A percentile compares a stretch with the other conserved stretches of the same genome.
Evolutionary conservation across 2,888 invertebrate genomes (phyloP).

Genomic region (Tetheella fluctuosa): DNA sequence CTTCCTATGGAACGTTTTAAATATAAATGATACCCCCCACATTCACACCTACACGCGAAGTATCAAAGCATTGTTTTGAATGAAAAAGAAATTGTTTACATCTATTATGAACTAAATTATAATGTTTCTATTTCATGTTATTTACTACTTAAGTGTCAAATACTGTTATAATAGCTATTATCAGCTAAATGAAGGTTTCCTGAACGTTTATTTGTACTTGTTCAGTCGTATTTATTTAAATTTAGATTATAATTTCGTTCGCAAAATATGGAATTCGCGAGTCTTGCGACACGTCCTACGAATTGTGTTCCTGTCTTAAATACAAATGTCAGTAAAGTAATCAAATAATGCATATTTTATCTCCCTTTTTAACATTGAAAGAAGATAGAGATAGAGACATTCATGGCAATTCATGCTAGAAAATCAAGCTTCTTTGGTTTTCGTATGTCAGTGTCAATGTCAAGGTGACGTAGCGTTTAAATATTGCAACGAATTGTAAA

Average conservation of each 20-base stretch:
- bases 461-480: neutral
- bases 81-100: conserved; percentile 54
- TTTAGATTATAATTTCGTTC: neutral
- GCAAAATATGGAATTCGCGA: neutral
- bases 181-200: neutral
- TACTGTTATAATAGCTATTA: neutral
- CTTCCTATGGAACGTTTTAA: conserved; percentile 43
- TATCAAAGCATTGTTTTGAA: conserved; percentile 19
- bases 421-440: neutral
- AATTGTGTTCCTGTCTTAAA: neutral
- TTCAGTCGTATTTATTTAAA: neutral
- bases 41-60: conserved; percentile 40
- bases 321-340: neutral
- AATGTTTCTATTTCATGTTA: conserved; percentile 15
- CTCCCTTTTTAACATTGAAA: neutral
- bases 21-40: conserved; percentile 37
- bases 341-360: neutral
- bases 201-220: neutral
- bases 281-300: conserved; percentile 3
- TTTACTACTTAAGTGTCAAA: neutral
- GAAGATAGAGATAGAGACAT: neutral
- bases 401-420: neutral
- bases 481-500: neutral
- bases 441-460: neutral
- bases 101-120: conserved; percentile 17